These are phyloP conservation scores for Chironomus tentans DNA, from an alignment of 2,888 invertebrate species.

Conservation along the genomic window DNA sequence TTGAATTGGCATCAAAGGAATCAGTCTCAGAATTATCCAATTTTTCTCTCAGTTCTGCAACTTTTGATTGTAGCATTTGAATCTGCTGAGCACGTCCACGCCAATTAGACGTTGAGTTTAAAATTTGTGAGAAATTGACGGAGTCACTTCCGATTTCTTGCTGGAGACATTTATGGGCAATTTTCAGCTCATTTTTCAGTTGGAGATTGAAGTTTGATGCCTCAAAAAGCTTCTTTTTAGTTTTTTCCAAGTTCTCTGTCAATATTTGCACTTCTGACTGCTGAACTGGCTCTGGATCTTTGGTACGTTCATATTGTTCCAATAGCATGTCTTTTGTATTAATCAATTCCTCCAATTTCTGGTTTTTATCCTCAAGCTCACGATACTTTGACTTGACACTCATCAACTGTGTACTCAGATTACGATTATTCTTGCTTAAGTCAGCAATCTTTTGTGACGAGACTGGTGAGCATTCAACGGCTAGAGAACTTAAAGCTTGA, in stretches of 20 bases:
- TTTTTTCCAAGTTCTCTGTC: conserved; percentile 50
- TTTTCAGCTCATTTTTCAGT: conserved; percentile 60
- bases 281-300: conserved; percentile 30
- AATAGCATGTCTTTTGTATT: conserved; percentile 30
- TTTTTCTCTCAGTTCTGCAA: conserved; percentile 57
- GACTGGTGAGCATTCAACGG: neutral
- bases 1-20: neutral
- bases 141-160: conserved; percentile 63
- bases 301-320: neutral
- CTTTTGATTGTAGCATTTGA: conserved; percentile 55
- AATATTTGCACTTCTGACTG: conserved; percentile 48
- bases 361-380: conserved; percentile 30
- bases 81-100: conserved; percentile 72
- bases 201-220: conserved; percentile 58
- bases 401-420: conserved; percentile 31
- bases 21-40: conserved; percentile 33
- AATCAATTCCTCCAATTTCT: conserved; percentile 33
- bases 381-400: neutral
- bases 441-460: conserved; percentile 35
- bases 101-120: conserved; percentile 54
- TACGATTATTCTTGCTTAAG: conserved; percentile 38
- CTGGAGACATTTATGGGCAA: conserved; percentile 62
- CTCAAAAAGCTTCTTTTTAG: conserved; percentile 57
- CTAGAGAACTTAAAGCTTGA: conserved; percentile 30
- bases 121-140: conserved; percentile 53